Conservation (phyloP, 2,113 vertebrate genomes). For the Cettia cetti region DNA sequence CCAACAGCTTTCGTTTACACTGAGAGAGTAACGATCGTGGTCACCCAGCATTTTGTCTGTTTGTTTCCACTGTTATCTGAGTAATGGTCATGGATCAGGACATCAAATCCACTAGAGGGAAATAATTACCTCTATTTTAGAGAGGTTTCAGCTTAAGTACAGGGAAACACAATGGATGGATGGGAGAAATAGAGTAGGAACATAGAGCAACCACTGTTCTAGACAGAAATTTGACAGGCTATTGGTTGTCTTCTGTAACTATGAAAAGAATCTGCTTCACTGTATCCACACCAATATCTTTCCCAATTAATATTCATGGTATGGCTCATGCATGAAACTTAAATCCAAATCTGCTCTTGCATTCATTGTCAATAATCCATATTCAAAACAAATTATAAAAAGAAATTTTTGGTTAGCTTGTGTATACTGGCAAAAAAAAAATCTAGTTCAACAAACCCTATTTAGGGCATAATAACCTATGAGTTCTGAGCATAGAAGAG, state of each 20-base stretch:
- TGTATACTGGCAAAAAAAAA: background rate
- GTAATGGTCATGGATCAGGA: background rate
- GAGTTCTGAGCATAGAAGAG: background rate
- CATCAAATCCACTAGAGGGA: background rate
- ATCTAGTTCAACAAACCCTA: background rate
- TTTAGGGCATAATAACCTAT: background rate
- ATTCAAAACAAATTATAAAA: background rate
- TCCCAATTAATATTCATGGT: background rate
- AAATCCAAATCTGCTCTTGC: background rate
- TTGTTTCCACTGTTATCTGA: background rate
- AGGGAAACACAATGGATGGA: background rate
- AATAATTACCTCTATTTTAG: background rate
- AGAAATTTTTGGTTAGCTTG: background rate
- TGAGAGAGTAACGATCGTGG: background rate
- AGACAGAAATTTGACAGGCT: background rate
- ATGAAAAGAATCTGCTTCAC: background rate
- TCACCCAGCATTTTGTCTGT: background rate
- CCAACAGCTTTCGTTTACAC: background rate
- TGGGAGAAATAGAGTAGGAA: background rate
- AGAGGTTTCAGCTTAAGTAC: background rate
- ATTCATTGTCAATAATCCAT: background rate
- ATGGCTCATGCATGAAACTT: background rate
- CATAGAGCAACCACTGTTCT: background rate
- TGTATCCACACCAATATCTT: background rate
- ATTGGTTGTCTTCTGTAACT: background rate